Percentiles rank a stretch among this genome's conserved stretches.
These are phyloP conservation scores for Daboia siamensis DNA, from an alignment of 2,113 vertebrate species.

Conservation along the genomic window DNA sequence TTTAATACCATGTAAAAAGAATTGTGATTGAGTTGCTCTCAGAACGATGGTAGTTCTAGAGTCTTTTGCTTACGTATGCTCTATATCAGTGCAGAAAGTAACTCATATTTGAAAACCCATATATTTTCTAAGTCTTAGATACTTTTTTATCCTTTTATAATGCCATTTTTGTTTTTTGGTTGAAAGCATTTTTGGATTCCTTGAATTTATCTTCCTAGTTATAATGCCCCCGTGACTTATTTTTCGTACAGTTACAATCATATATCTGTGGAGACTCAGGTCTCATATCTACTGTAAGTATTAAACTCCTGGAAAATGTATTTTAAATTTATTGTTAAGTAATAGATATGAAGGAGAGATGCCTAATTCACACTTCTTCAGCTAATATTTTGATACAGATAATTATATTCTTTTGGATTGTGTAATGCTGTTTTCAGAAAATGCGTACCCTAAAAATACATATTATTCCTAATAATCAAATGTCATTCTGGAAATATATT, in stretches of 20 bases:
- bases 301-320: neutral
- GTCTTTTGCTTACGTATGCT: neutral
- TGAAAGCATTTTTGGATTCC: neutral
- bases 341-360: no score
- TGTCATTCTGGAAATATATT: neutral
- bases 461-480: neutral
- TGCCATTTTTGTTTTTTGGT: neutral
- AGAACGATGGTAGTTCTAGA: neutral
- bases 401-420: neutral
- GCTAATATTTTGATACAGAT: neutral
- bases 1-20: neutral
- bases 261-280: neutral
- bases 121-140: neutral
- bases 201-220: neutral
- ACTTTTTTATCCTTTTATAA: neutral
- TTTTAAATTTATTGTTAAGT: neutral
- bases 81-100: neutral
- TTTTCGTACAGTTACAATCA: neutral
- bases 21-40: neutral
- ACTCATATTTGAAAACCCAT: neutral
- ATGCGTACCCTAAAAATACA: neutral
- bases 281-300: neutral
- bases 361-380: neutral
- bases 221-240: neutral
- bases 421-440: neutral